These are phyloP conservation scores for Ctenopoma kingsleyae DNA, from an alignment of 2,797 vertebrate species.

Conservation along the genomic window DNA sequence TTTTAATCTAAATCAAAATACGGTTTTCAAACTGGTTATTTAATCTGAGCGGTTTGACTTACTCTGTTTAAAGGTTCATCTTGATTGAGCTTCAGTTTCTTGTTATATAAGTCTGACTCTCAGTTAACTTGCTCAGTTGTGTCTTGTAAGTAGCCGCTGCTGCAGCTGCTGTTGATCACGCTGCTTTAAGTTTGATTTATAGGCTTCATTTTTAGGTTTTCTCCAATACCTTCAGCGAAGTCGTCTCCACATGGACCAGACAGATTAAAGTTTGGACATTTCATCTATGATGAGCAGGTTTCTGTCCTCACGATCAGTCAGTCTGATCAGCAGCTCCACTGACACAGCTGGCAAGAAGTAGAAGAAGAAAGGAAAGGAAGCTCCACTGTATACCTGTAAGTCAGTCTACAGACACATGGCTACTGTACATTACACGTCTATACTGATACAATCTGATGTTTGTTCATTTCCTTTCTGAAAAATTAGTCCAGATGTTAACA, in stretches of 20 bases:
- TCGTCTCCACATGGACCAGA: neutral
- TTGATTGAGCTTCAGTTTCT: constrained; percentile 9
- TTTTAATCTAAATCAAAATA: no score
- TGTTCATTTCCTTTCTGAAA: neutral
- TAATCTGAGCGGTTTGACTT: neutral
- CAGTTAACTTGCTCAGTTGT: neutral
- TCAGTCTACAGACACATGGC: neutral
- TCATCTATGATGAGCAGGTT: neutral
- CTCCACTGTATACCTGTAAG: neutral
- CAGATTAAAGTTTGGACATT: neutral
- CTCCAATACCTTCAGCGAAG: neutral
- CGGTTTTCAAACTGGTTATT: no score
- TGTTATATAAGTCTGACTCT: neutral
- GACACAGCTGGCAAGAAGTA: neutral
- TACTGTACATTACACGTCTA: neutral
- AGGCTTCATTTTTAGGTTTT: neutral
- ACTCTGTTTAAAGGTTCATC: neutral
- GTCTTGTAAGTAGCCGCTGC: neutral
- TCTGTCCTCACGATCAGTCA: neutral
- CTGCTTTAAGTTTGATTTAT: neutral
- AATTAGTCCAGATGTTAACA: neutral
- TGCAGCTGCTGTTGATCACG: neutral
- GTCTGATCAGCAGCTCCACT: constrained; percentile 1
- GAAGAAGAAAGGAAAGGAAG: constrained; percentile 15
- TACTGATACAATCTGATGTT: neutral